Evolutionary conservation across 2,888 invertebrate genomes (phyloP).

Genomic region (Trissolcus brochymenae): DNA sequence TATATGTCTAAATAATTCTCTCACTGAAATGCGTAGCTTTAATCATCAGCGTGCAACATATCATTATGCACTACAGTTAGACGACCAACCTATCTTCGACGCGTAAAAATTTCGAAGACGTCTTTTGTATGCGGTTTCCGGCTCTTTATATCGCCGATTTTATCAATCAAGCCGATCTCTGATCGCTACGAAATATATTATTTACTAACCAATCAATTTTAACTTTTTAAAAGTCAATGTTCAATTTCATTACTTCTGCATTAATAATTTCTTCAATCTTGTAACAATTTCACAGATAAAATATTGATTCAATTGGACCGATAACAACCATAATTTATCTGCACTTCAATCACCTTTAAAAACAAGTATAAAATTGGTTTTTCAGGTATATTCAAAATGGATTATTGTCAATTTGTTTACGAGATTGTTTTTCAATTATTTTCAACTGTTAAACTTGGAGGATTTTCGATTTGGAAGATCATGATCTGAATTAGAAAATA

Average conservation of each 20-base stretch:
- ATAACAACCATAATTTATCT: too few species aligned
- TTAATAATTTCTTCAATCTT: too few species aligned
- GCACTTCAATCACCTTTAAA: too few species aligned
- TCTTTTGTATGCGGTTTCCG: constrained; percentile 26
- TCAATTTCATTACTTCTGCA: not conserved
- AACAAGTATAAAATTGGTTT: too few species aligned
- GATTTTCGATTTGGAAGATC: too few species aligned
- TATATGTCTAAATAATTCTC: constrained; percentile 37
- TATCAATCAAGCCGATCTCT: constrained; percentile 1
- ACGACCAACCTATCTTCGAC: constrained; percentile 35
- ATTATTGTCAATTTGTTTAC: too few species aligned
- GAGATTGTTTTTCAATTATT: too few species aligned
- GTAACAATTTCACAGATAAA: not conserved
- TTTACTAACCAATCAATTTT: too few species aligned
- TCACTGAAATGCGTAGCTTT: constrained; percentile 33
- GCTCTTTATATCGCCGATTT: not conserved
- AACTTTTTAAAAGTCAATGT: not conserved
- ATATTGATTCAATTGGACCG: too few species aligned
- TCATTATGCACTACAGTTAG: constrained; percentile 48
- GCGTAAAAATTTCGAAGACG: constrained; percentile 36
- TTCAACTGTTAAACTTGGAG: too few species aligned
- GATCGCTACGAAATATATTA: not conserved
- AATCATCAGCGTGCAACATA: constrained; percentile 41
- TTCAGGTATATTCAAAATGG: too few species aligned
- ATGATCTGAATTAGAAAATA: too few species aligned